Base-by-base conservation (phyloP, 1,140 invertebrate genomes). In the Sycobia sp. region DNA sequence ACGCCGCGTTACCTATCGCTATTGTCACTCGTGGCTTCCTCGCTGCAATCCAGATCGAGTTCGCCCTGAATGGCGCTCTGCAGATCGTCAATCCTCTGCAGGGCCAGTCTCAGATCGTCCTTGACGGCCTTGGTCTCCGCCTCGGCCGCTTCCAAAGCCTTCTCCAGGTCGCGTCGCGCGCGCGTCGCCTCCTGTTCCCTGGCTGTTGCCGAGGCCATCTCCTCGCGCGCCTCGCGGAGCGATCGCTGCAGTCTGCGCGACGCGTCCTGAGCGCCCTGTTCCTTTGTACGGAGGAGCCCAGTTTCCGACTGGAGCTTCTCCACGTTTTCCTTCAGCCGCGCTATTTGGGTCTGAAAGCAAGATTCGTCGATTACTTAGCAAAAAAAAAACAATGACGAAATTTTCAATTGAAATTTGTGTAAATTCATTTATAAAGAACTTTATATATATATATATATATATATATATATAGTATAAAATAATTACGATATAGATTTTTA, bases 41-140 rank as follows among this genome's bases (percentile, higher is more conserved):
- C 82, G 55, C 82, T 83, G 63, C 81, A 81, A 29, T 83, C 82
- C 32, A 84, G 73, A 57, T 89, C 88, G 54, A 89, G 82, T 59
- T 89, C 87, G 3, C 86, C 92, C 72, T 93, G 89, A 74, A 94
- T 89, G n/a, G 91, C 92, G 69, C 88, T 86, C 70, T 94, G 92
- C 9, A 95, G 78, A 77, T 94, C 92, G 47, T 92, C 89, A 65
- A 94, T 93, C 70, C 92, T 83, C 75, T 93, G 91, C 67, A 93
- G 79, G 7, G 93, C 92, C 68, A 94, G 78, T 56, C 90, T 86
- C 22, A 94, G 83, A 79, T 94, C 93, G 50, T 89, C 85, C 62
- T 84, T 82, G 0, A 86, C 80, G 10, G 86, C 84, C 39, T 85
- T 78, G 3, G 85, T 83, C 74, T 90, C 89, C 0, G 86, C 83